Evolutionary conservation across 1,140 invertebrate genomes (phyloP), one percentile per base, ranked within the genome.

Genomic region (Maniola jurtina): DNA sequence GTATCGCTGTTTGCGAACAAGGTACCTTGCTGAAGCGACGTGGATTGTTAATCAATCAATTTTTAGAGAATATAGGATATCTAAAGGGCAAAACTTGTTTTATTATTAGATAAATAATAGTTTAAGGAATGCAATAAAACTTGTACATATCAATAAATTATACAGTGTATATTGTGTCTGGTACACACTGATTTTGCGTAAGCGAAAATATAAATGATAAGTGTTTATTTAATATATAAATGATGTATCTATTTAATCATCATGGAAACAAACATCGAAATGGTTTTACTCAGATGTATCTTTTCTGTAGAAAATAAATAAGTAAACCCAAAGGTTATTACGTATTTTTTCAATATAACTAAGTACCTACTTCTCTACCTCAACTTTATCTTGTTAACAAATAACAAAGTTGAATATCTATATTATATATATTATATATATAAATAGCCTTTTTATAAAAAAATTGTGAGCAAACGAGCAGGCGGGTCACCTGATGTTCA

Each of bases 131-230:
- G 47, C 11, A 25, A 25, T 25, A 38, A 64, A 58, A 55, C 58
- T 69, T 64, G 73, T 72, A 72, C 74, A 76, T 79, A 79, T 80
- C 72, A 75, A 68, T 80, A 71, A 75, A 68, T 68, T 61, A 56
- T 50, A 57, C 59, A 56, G 58, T 64, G 50, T 52, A 69, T 57
- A 48, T 68, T 64, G 79, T 81, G 79, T 81, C 79, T 81, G 79
- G 77, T 65, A 81, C 79, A 81, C 79, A 66, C 13, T 52, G 34
- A 50, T 52, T 66, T 33, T 61, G 45, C 15, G 16, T 55, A 33
- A 54, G 25, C 25, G 25, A 25, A 25, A 25, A 25, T 25, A 61
- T 50, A 56, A 25, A 50, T 61, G 33, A 55, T 25, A 9, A 45
- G 40, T 66, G 57, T 65, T 66, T 68, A 56, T 54, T 8, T 69